These are phyloP conservation scores for Hydroisotoma schaefferi DNA, from an alignment of 2,888 invertebrate genomes.

Conservation along the genomic window DNA sequence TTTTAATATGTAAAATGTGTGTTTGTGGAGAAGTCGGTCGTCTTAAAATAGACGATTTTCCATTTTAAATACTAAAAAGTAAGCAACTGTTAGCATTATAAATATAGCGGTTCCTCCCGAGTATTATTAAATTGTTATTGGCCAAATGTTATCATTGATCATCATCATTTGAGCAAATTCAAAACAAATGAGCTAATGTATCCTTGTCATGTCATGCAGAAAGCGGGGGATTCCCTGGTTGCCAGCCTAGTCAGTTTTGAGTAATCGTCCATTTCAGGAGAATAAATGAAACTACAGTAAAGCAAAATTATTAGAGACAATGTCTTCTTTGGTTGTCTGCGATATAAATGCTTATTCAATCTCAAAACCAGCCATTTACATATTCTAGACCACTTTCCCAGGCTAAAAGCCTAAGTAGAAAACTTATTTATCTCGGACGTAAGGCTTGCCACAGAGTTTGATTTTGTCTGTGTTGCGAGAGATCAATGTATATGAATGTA, in stretches of 20 bases:
- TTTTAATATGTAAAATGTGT: no score
- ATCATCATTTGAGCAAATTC: not conserved
- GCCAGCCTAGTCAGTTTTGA: conserved; percentile 3
- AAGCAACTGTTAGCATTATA: no score
- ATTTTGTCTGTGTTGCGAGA: no score
- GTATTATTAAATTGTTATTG: not conserved
- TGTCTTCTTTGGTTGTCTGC: conserved; percentile 5
- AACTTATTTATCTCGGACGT: no score
- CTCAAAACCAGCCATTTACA: conserved; percentile 15
- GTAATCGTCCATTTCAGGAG: conserved; percentile 3
- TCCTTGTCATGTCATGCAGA: not conserved
- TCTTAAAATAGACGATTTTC: no score
- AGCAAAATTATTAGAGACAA: conserved; percentile 11
- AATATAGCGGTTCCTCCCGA: not conserved
- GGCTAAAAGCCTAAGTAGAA: not conserved
- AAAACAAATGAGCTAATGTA: not conserved
- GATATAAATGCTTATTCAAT: conserved; percentile 10
- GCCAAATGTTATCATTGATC: no score
- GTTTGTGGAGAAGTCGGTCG: no score
- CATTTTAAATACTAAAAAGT: no score
- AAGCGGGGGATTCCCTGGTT: not conserved
- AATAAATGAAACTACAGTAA: conserved; percentile 4
- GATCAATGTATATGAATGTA: no score
- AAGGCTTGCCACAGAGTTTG: no score
- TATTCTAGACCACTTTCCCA: not conserved